These are phyloP conservation scores for Melanotus villosus DNA, from an alignment of 2,888 invertebrate species.

Conservation along the genomic window DNA sequence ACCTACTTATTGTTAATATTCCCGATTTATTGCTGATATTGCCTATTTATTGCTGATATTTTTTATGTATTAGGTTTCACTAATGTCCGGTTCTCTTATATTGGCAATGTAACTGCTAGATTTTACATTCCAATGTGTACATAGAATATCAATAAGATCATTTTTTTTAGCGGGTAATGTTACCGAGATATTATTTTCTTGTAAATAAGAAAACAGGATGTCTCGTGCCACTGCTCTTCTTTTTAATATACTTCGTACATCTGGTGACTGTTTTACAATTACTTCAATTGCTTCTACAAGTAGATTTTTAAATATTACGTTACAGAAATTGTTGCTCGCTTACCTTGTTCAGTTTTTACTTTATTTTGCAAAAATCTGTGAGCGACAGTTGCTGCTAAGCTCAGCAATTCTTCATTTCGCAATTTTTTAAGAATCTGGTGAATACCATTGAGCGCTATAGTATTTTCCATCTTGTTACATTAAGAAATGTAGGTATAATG, in stretches of 20 bases:
- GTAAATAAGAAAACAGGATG: constrained; percentile 71
- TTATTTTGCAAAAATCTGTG: constrained; percentile 61
- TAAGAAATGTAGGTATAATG: no score
- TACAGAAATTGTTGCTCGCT: not conserved
- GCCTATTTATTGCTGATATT: no score
- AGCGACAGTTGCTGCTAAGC: constrained; percentile 61
- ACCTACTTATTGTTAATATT: no score
- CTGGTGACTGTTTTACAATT: constrained; percentile 70
- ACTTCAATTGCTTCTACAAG: constrained; percentile 71
- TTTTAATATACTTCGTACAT: constrained; percentile 68
- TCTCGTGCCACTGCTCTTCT: constrained; percentile 71
- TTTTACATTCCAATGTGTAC: constrained; percentile 67
- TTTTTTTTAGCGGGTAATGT: constrained; percentile 70
- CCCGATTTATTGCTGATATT: no score
- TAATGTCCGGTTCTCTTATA: no score
- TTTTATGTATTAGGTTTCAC: no score
- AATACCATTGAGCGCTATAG: constrained; percentile 6
- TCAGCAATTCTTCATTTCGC: constrained; percentile 57
- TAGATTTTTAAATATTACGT: no score
- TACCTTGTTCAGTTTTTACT: constrained; percentile 58
- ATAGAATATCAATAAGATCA: constrained; percentile 68
- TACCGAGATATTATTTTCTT: constrained; percentile 67
- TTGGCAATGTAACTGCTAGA: not conserved
- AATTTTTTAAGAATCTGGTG: constrained; percentile 50
- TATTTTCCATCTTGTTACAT: constrained; percentile 4